Percentiles rank a stretch among this genome's conserved stretches.
Evolutionary conservation across 2,888 invertebrate genomes (phyloP).

Genomic region (Ypsolopha scabrella): DNA sequence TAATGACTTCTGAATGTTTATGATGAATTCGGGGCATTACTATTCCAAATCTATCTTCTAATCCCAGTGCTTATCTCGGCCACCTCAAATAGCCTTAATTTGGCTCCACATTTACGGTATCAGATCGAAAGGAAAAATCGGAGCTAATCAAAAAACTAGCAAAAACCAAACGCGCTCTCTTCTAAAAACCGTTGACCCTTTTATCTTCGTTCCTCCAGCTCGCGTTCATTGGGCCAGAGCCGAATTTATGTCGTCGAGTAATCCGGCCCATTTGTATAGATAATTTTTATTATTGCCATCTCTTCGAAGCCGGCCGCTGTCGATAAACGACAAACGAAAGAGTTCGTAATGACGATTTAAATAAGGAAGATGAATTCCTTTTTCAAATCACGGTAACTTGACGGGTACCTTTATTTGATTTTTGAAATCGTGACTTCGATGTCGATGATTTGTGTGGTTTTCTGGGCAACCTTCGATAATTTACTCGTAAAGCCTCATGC

Average conservation of each 20-base stretch:
- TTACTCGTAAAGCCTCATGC: too few species aligned
- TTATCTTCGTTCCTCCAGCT: slow-evolving; percentile 54
- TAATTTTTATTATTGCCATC: slow-evolving; percentile 72
- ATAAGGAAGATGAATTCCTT: slow-evolving; percentile 68
- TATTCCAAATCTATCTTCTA: background rate
- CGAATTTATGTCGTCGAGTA: slow-evolving; percentile 68
- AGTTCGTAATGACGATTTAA: slow-evolving; percentile 70
- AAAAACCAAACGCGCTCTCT: slow-evolving; percentile 8
- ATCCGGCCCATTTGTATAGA: slow-evolving; percentile 70
- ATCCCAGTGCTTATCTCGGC: background rate
- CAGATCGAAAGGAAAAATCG: slow-evolving; percentile 8
- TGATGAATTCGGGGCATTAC: background rate
- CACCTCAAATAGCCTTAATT: background rate
- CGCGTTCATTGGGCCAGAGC: slow-evolving; percentile 62
- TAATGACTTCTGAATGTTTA: background rate
- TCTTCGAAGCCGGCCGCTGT: slow-evolving; percentile 55
- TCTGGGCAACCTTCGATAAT: too few species aligned
- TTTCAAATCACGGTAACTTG: slow-evolving; percentile 7
- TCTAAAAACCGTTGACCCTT: slow-evolving; percentile 63
- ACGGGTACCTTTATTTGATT: background rate
- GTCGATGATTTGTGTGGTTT: too few species aligned
- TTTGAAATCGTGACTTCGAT: too few species aligned
- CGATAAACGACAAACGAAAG: slow-evolving; percentile 60
- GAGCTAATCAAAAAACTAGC: slow-evolving; percentile 18
- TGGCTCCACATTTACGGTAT: background rate